Evolutionary conservation across 2,888 invertebrate genomes (phyloP).

Genomic region (Odontocolon sp.): DNA sequence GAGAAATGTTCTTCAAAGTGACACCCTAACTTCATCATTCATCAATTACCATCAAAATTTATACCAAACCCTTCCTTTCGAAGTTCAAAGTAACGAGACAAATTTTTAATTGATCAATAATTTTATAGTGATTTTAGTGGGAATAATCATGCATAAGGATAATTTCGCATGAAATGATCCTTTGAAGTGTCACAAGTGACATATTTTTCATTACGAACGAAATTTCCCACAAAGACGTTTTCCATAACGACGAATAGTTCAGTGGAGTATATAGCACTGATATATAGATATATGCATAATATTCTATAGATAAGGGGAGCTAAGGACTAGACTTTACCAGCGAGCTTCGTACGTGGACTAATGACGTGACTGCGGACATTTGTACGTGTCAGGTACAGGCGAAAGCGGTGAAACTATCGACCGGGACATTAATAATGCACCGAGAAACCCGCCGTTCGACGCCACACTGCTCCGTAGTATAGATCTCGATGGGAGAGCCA

Average conservation of each 20-base stretch:
- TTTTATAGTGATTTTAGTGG: too few relatives aligned
- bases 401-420: conserved; percentile 76
- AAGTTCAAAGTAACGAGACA: too few relatives aligned
- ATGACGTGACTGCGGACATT: conserved; percentile 77
- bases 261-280: neutral
- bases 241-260: neutral
- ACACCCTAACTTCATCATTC: too few relatives aligned
- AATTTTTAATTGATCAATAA: too few relatives aligned
- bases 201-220: neutral
- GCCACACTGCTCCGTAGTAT: conserved; percentile 21
- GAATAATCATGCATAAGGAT: too few relatives aligned
- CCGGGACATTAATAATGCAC: conserved; percentile 78
- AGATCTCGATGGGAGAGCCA: conserved; percentile 24
- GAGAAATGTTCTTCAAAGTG: too few relatives aligned
- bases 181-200: too few relatives aligned
- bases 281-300: neutral
- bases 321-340: conserved; percentile 57
- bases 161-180: too few relatives aligned
- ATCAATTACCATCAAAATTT: too few relatives aligned
- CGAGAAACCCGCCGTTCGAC: conserved; percentile 68
- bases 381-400: conserved; percentile 77
- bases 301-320: conserved; percentile 17
- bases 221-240: conserved; percentile 12
- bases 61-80: too few relatives aligned
- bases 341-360: conserved; percentile 71